Base-by-base conservation (phyloP, 2,888 invertebrate genomes). In the Cancer borealis region DNA sequence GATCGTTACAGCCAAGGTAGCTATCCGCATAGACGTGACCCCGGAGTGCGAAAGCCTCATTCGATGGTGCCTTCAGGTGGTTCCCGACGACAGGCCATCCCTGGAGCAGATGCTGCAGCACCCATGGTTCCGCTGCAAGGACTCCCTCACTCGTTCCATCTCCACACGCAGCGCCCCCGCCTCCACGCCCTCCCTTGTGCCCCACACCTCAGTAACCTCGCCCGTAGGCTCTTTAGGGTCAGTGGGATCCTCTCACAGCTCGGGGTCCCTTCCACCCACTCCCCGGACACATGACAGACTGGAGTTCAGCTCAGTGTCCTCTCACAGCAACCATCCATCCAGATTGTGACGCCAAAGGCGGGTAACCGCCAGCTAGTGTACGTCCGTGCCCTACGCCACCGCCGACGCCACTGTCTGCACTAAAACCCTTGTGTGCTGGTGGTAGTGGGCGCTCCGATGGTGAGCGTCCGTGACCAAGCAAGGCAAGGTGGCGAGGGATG, bases 1-100 rank as follows among this genome's bases (percentile, higher is more conserved):
- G 96, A 97, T 97, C 93, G 91, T 96, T 3, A 95, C 95, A n/a
- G 96, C 96, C 49, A 92, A 96, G 93, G 88, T 96, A 46, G 88
- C 93, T 46, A 96, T 95, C 91, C 95, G 94, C 14, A 89, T 79
- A 79, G 93, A 92, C 91, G 30, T 96, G 8, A 95, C 96, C 96
- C 92, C 96, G 96, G 97, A 96, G 91, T 96, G 96, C 95, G 96
- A 96, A 96, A 96, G 97, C 95, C 96, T 97, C 92, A 96, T 97
- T 95, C 96, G 96, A 73, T 96, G 96, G 95, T 97, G 97, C 96
- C 96, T 97, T 94, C 96, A 96, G 60, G 96, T 96, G 93, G 96
- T 96, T 88, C 96, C 97, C 45, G 96, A 96, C 8, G 96, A 97
- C 89, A 96, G 97, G 60, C 96, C 96, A 60, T 96, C 96, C 17